A percentile compares a stretch with the other conserved stretches of the same genome.
These are phyloP conservation scores for Saturnia japonica DNA, from an alignment of 2,888 invertebrate species.

Conservation along the genomic window DNA sequence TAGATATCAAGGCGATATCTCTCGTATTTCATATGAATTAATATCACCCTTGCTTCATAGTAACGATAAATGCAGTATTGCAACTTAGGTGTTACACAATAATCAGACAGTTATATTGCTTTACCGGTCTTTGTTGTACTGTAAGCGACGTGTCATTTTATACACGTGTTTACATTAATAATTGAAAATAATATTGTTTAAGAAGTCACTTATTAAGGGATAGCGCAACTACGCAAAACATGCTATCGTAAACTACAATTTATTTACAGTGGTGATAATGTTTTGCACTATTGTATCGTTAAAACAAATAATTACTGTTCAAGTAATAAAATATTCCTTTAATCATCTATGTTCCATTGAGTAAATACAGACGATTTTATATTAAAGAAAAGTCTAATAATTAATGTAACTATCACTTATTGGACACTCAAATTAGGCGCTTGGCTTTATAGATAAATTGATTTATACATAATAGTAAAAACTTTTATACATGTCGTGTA, in stretches of 20 bases:
- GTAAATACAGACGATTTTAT: not conserved
- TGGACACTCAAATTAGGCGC: not conserved
- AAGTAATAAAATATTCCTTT: not conserved
- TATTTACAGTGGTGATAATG: not conserved
- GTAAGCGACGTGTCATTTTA: not conserved
- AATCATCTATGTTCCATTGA: not conserved
- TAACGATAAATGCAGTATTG: conserved; percentile 15
- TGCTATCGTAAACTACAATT: not conserved
- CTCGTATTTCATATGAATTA: conserved; percentile 10
- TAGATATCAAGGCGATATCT: conserved; percentile 14
- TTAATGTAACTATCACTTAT: too few relatives aligned
- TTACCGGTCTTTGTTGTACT: not conserved
- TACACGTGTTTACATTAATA: conserved; percentile 3
- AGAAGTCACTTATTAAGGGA: not conserved
- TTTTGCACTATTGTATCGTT: not conserved
- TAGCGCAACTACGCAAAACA: not conserved
- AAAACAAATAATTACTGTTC: not conserved
- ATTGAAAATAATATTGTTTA: not conserved
- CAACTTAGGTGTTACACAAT: not conserved
- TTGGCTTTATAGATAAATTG: not conserved
- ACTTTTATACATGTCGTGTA: not conserved
- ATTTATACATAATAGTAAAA: too few relatives aligned
- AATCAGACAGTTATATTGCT: not conserved
- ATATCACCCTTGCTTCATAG: not conserved
- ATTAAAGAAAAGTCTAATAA: not conserved